A percentile compares a stretch with the other conserved stretches of the same genome.
These are phyloP conservation scores for Cepaea hortensis DNA, from an alignment of 2,888 invertebrate genomes.

Conservation along the genomic window DNA sequence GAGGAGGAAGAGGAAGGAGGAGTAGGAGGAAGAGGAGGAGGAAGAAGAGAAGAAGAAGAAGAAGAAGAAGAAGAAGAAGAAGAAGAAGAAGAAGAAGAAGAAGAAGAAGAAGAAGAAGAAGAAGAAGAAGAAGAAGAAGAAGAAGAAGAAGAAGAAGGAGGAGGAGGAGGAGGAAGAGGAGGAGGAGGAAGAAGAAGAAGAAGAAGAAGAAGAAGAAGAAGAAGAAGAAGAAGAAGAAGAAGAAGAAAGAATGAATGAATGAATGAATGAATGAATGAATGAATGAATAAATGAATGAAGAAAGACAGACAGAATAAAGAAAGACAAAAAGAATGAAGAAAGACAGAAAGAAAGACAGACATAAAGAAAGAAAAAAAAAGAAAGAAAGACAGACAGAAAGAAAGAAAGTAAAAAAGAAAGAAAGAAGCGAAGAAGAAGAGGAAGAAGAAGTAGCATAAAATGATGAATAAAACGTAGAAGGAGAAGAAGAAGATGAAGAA, in stretches of 20 bases:
- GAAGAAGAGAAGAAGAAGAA: conserved; percentile 4
- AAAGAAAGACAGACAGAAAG: not conserved
- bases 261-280: not conserved
- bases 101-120: conserved; percentile 9
- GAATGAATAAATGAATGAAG: not conserved
- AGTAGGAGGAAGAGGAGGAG: not conserved
- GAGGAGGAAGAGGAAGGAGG: not conserved
- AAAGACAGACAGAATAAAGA: not conserved
- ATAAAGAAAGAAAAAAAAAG: not conserved
- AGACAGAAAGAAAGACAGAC: not conserved
- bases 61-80: not conserved
- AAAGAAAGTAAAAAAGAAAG: not conserved
- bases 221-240: not conserved
- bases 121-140: conserved; percentile 5
- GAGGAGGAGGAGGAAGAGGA: not conserved
- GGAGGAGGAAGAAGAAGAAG: not conserved
- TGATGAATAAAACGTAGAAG: no score
- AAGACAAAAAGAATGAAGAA: not conserved
- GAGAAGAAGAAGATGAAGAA: not conserved
- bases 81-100: not conserved
- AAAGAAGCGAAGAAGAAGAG: not conserved
- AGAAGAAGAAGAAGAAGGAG: not conserved
- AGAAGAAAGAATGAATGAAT: not conserved
- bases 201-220: not conserved
- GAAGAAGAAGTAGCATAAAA: not conserved